Evolutionary conservation across 2,113 vertebrate genomes (phyloP), one percentile per base, ranked within the genome.

Genomic region (Propithecus coquereli): DNA sequence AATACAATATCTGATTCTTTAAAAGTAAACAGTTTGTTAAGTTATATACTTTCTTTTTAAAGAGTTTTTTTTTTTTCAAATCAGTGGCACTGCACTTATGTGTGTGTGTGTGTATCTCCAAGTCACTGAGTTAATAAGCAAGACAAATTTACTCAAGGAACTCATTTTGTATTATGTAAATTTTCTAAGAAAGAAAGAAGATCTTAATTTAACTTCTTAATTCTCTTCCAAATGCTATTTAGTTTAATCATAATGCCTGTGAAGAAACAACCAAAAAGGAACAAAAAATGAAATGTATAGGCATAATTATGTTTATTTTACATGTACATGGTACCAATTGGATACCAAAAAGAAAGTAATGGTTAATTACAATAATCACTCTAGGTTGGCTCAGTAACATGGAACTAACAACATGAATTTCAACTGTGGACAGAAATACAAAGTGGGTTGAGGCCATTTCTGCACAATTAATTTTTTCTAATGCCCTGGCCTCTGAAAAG

Each of bases 111-210:
- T 45, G 71, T 76, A 23, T 76, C 43, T 47, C 12, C n/a, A 87
- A 92, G 27, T 85, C 17, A 77, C 22, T 20, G 23, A 71, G 5
- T 77, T 97, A 95, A 92, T 71, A 90, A 92, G 50, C 47, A 86
- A 93, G 59, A 82, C 17, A 90, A 76, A 94, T 59, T 83, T 96
- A 52, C 68, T 94, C 65, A 92, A 84, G 90, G 27, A 92, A 85
- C 59, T 95, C 18, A 88, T 63, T 87, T 77, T 50, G 9, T 91
- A 10, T 82, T 90, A 85, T 50, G 40, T 85, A 95, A 82, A 86
- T 47, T 86, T 97, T 68, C 43, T 65, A 91, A 37, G 57, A 73
- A 74, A 89, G 73, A 79, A 76, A 92, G 76, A 76, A 92, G 76
- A 94, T 27, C 40, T 80, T 50, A 86, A 68, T 43, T 90, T 87